These are phyloP conservation scores for Heliconius nattereri DNA, from an alignment of 1,140 invertebrate genomes.

Conservation along the genomic window DNA sequence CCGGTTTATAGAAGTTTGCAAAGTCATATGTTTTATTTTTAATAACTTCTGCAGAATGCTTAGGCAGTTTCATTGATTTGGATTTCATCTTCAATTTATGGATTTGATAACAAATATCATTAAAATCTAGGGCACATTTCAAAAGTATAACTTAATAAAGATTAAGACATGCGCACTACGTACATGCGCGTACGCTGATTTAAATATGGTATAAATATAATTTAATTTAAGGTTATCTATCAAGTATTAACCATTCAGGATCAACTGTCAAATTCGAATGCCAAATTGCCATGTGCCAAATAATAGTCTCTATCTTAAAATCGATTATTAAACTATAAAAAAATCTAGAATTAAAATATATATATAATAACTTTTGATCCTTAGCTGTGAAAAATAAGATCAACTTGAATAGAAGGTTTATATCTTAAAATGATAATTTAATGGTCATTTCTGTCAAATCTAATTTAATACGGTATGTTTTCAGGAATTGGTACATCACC, in stretches of 20 bases:
- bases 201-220: not conserved
- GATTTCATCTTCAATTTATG: constrained; percentile 45
- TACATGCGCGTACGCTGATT: not conserved
- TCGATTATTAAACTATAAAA: no score
- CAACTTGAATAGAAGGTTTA: no score
- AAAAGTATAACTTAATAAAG: not conserved
- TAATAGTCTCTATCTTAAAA: no score
- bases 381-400: no score
- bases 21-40: constrained; percentile 57
- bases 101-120: not conserved
- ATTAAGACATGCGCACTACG: not conserved
- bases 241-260: not conserved
- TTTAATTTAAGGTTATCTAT: constrained; percentile 1
- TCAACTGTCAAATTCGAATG: not conserved
- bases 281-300: not conserved
- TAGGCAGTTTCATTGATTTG: constrained; percentile 47
- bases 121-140: not conserved
- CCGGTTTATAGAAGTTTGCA: constrained; percentile 55
- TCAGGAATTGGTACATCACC: no score
- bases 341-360: no score
- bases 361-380: no score
- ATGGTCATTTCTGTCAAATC: no score
- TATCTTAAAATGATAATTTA: no score
- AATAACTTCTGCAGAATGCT: constrained; percentile 39
- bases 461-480: no score